phyloP scores from a whole-genome alignment of 2,888 invertebrate species.

The Julus scandinavius region DNA sequence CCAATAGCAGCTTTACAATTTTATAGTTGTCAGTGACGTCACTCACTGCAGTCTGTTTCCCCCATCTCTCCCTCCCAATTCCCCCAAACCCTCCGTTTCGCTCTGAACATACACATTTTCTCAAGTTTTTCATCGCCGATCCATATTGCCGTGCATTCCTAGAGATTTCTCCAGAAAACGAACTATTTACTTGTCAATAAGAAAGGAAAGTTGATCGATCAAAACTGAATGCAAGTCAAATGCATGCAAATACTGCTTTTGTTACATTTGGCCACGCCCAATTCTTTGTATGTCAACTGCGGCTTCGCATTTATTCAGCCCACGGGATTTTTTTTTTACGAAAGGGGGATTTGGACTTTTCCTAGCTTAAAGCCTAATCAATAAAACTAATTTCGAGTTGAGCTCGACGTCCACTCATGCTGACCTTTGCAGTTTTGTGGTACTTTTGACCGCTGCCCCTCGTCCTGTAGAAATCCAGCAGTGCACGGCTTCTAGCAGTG shows the following conservation, averaged over 20 bases:
- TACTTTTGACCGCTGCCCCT: neutral
- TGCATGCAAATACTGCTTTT: conserved; percentile 30
- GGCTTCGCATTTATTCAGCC: conserved; percentile 2
- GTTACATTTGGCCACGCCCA: conserved; percentile 26
- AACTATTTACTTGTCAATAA: conserved; percentile 42
- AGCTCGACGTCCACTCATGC: neutral
- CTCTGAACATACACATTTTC: neutral
- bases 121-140: neutral
- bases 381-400: conserved; percentile 20
- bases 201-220: conserved; percentile 27
- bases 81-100: neutral
- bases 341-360: neutral
- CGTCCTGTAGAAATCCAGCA: neutral
- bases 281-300: neutral
- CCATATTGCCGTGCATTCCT: conserved; percentile 36
- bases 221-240: conserved; percentile 31
- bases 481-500: neutral
- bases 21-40: neutral
- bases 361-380: neutral
- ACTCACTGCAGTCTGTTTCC: neutral
- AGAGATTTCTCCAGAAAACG: conserved; percentile 42
- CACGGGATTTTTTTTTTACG: neutral
- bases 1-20: neutral
- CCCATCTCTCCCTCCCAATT: neutral
- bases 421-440: neutral